phyloP scores from a whole-genome alignment of 2,888 invertebrate genomes.

The Nineta flava region DNA sequence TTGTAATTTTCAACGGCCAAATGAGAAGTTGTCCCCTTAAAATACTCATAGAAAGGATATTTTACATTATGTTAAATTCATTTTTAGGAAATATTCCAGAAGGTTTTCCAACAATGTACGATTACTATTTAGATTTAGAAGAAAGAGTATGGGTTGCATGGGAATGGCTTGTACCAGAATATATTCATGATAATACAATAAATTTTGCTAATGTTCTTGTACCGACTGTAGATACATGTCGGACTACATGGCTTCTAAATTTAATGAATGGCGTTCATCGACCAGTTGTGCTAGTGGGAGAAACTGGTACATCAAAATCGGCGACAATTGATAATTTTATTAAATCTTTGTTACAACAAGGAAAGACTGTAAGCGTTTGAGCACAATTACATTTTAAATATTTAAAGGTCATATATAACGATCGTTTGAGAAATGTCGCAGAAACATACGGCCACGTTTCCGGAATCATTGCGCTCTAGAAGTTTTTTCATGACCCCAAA shows the following conservation, averaged over 20 bases:
- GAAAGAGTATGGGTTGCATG: constrained; percentile 67
- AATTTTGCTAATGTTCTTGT: constrained; percentile 75
- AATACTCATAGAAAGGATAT: not conserved
- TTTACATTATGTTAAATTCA: not conserved
- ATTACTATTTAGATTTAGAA: constrained; percentile 60
- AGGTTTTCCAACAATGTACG: constrained; percentile 55
- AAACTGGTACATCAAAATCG: constrained; percentile 86
- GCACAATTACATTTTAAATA: no score
- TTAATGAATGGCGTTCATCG: constrained; percentile 61
- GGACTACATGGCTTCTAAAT: constrained; percentile 61
- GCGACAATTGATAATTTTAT: constrained; percentile 75
- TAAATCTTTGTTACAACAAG: constrained; percentile 39
- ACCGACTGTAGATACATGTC: constrained; percentile 75
- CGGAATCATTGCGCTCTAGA: no score
- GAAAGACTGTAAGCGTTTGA: not conserved
- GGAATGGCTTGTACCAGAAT: constrained; percentile 63
- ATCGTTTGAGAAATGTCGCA: no score
- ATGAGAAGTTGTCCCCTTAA: no score
- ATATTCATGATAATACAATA: constrained; percentile 50
- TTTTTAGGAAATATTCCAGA: constrained; percentile 54
- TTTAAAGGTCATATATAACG: no score
- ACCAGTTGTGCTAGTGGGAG: constrained; percentile 74
- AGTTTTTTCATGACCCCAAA: no score
- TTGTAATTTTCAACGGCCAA: no score
- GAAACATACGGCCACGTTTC: no score